Base-by-base conservation (phyloP, 2,113 vertebrate species). In the Steatornis caripensis region DNA sequence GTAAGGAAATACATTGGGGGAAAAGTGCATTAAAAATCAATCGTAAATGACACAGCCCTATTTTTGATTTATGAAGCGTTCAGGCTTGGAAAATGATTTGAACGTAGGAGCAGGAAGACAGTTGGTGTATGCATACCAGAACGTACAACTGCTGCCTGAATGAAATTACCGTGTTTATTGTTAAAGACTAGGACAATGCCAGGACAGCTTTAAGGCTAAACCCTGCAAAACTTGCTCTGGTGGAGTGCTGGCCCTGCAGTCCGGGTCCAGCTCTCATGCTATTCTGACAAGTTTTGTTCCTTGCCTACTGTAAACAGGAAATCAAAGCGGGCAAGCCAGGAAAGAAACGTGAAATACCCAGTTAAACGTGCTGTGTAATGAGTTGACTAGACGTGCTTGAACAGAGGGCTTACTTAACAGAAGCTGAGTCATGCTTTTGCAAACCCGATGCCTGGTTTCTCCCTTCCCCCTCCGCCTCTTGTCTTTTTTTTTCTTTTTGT, bases 391-490 rank as follows among this genome's bases (percentile, higher is more conserved):
- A 94, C 39, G 5, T 85, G 78, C 46, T 92, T 27, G 39, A 69
- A 48, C 79, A 80, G 7, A 85, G 72, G 12, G 53, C 55, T 96
- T 95, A 48, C 94, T 70, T 91, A 80, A 89, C 51, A 90, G 87
- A 68, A 96, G 76, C 95, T 95, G 96, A 97, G 87, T 96, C 74
- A 93, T 46, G 61, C 57, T 96, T 93, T 74, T 55, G 86, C 37
- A 77, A 95, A 89, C 43, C 43, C 78, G 43, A 2, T 75, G 93
- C 84, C 61, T 41, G 26, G 57, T 90, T 98, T 96, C 91, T 27
- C 29, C 71, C 23, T 15, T 15, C 9, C 34, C 10, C 15, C 21
- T 43, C 16, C 5, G 6, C 22, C 6, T 21, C 48, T 15, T 12
- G 8, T 10, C 13, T 17, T 72, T 6, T 8, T 10, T 30, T 36